Base-by-base conservation (phyloP, 2,797 vertebrate genomes). In the Valencia hispanica region DNA sequence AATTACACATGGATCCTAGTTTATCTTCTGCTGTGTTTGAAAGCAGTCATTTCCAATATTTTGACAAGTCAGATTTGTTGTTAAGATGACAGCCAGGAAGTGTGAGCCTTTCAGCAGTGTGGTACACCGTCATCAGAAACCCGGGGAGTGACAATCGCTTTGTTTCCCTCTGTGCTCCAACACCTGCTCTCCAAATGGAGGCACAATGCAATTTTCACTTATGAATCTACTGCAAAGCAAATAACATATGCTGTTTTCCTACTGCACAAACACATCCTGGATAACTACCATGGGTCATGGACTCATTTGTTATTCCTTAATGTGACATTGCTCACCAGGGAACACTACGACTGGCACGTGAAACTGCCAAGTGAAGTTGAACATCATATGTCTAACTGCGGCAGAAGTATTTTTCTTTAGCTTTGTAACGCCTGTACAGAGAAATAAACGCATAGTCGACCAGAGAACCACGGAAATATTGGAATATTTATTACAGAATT, bases 281-380 rank as follows among this genome's bases (percentile, higher is more conserved):
- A 89, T 90, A 93, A 93, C 89, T 86, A 93, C 74, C 89, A 74
- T 25, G 84, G 89, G 92, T 94, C 92, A 86, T 75, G 89, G 90
- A 89, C 88, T 93, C 91, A 92, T 94, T 94, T 93, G 90, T 93
- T 94, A 93, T 91, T 88, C 91, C 91, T 92, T 94, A 94, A 94
- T 94, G 93, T 92, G 88, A 89, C 88, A 89, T 87, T 30, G 70
- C 91, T 93, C 91, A 90, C 89, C 36, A n/a, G 91, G 92, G 90
- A 91, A 80, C 88, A 82, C 81, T 86, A 77, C 75, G 87, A 86
- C 89, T 85, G 88, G 88, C 86, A 87, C 53, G 80, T 85, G 87
- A 91, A 91, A 91, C 85, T 76, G 74, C 79, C 43, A 50, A 0
- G 80, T 65, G 78, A 77, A 10, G 81, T 30, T 68, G 77, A 89